Base-by-base conservation (phyloP, 2,113 vertebrate genomes). In the Electrona antarctica region DNA sequence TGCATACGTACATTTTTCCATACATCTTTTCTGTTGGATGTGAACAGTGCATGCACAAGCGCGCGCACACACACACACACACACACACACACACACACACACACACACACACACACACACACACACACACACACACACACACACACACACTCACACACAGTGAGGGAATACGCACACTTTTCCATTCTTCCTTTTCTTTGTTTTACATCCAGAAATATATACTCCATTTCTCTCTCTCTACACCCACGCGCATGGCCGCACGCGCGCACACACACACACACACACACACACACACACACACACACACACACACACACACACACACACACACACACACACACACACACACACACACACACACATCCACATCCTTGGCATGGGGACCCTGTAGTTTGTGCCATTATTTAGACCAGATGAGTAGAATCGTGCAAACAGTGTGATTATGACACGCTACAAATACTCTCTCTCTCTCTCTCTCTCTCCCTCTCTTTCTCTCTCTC, bases 341-440 rank as follows among this genome's bases (percentile, higher is more conserved):
- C 48, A 54, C 14, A 54, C 57, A 66, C 28, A 52, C 12, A 54
- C 57, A 60, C 14, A 56, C 14, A 76, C 47, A 55, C 58, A 67
- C 60, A 14, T 6, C 7, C 33, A 75, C 0, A 66, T 1, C 7
- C 21, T 52, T 74, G 67, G 69, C 74, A 0, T 1, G 4, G 21
- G n/a, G 28, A 65, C 52, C 33, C 71, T 67, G 60, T 28, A 84
- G 68, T 75, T 75, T 68, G 65, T 55, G 6, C 54, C 63, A 50
- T 21, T 67, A 74, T 86, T 73, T 79, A 67, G 79, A 78, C 63
- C 75, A 80, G 78, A 83, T 75, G 73, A 87, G 71, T 78, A 75
- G 64, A 74, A 72, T 79, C 74, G 74, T 75, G 69, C 77, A 74
- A 87, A 79, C n/a, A 49, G 50, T 74, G 56, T 85, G 59, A 75